These are phyloP conservation scores for Callinectes sapidus DNA, from an alignment of 2,888 invertebrate species.

Conservation along the genomic window DNA sequence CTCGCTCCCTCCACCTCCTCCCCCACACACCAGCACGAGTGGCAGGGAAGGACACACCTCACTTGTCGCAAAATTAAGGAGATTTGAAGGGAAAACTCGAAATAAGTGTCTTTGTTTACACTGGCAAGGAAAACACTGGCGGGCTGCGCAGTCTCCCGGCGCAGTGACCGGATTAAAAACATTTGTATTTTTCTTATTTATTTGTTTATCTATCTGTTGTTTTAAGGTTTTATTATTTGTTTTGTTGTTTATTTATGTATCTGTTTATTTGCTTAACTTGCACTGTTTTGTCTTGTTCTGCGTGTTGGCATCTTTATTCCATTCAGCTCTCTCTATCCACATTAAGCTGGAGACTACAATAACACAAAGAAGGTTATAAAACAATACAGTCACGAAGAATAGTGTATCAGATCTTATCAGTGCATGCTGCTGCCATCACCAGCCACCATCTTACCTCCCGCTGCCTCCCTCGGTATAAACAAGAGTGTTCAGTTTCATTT, in stretches of 20 bases:
- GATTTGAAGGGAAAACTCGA: background rate
- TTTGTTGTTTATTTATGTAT: background rate
- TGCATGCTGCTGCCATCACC: no score
- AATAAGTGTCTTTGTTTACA: background rate
- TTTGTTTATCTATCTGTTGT: background rate
- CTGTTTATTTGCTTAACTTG: background rate
- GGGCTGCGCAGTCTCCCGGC: background rate
- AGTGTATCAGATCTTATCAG: no score
- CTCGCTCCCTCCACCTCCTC: no score
- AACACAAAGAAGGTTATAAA: no score
- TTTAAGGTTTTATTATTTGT: no score
- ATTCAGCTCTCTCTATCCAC: no score
- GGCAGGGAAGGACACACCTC: background rate
- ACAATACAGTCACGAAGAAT: no score
- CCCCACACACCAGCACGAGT: background rate
- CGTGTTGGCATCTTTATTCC: no score
- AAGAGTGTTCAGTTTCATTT: no score
- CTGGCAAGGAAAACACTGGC: background rate
- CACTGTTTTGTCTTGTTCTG: background rate
- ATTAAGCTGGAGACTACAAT: no score
- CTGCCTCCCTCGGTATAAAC: no score
- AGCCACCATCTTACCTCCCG: no score
- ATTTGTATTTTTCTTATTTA: background rate
- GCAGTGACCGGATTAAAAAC: background rate
- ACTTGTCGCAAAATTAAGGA: background rate